Base-by-base conservation (phyloP, 2,888 invertebrate genomes). In the Hyppa rectilinea region DNA sequence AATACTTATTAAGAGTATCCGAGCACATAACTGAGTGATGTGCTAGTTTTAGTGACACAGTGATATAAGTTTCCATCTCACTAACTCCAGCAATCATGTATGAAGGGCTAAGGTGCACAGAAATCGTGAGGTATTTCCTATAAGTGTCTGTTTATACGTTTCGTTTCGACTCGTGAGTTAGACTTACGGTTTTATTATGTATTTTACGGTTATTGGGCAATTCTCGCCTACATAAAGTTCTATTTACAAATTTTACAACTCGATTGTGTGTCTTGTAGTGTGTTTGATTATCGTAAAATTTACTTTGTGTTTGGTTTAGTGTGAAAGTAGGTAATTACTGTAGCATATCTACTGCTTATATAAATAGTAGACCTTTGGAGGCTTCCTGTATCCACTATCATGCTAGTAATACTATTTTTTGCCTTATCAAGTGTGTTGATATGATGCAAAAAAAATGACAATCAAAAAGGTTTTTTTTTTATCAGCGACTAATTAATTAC, bases 51-150 rank as follows among this genome's bases (percentile, higher is more conserved):
- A 58, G 43, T 69, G 63, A 61, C 23, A 38, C 23, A 50, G 69
- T 81, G 53, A 14, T 36, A 58, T 38, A 53, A 52, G 40, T 53
- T 62, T 77, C 50, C 47, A 34, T 47, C 14, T 36, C 10, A 31
- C 3, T 52, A 23, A 26, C 23, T 71, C 26, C 61, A 86, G 29
- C 62, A 86, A 71, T 66, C 84, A 91, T 91, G 91, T 89, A 86
- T 86, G 88, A 88, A 89, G 88, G 85, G 53, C 76, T 91, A 29
- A 85, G 87, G 73, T 90, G 84, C 76, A 81, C 87, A 47, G 85
- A 85, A 72, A 84, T 91, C 69, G 61, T 80, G 62, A 89, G 89
- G 90, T 91, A 88, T 80, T 70, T 55, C 60, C 36, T 61, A 38
- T 31, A 52, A 9, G 23, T 49, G 43, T 29, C 58, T 43, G 67